phyloP scores from a whole-genome alignment of 2,113 vertebrate species.

The Saimiri boliviensis region DNA sequence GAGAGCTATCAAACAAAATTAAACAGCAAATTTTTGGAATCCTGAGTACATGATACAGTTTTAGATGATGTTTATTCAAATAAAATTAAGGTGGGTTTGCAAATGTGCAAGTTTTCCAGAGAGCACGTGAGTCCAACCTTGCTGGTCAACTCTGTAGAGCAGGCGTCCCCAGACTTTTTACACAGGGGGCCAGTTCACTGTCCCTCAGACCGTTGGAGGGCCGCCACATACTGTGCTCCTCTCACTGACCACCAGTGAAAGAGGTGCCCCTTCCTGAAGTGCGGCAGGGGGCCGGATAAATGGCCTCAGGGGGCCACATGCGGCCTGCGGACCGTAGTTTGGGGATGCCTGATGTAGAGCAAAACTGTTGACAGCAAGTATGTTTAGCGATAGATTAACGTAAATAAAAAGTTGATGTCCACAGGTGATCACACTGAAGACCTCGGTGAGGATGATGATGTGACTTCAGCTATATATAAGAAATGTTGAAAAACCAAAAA shows the following conservation, averaged over 20 bases:
- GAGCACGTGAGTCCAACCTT: not conserved
- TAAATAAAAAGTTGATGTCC: not conserved
- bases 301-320: no score
- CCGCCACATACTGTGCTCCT: no score
- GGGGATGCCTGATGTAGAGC: no score
- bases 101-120: not conserved
- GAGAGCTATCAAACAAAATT: not conserved
- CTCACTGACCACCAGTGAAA: no score
- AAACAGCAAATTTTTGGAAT: conserved; percentile 34
- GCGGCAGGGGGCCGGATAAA: no score
- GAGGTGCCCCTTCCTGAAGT: no score
- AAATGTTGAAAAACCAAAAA: not conserved
- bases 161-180: no score
- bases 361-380: not conserved
- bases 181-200: no score
- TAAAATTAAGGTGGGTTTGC: not conserved
- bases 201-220: no score
- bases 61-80: not conserved
- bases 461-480: not conserved
- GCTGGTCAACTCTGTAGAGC: not conserved
- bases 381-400: not conserved
- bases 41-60: not conserved
- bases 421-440: not conserved
- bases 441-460: not conserved
- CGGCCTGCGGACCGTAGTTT: no score